Base-by-base conservation (phyloP, 1,140 invertebrate species). In the Drosophila lacertosa region DNA sequence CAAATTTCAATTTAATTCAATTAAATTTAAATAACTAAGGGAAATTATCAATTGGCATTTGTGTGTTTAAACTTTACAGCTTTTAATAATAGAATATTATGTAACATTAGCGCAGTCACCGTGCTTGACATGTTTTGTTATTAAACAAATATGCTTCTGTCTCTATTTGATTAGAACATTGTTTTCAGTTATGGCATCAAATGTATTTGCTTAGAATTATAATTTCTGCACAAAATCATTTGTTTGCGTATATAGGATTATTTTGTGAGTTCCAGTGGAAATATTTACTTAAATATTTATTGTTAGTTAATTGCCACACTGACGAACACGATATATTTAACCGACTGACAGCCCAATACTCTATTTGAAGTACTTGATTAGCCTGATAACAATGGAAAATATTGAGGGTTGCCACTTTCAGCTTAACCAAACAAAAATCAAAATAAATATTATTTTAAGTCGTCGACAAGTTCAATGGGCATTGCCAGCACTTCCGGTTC, bases 401-500 rank as follows among this genome's bases (percentile, higher is more conserved):
- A 2, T n/a, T n/a, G n/a, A n/a, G n/a, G n/a, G n/a, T n/a, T n/a
- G n/a, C n/a, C n/a, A n/a, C n/a, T n/a, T n/a, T n/a, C n/a, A n/a
- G n/a, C n/a, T n/a, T 24, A 24, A 3, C 5, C 22, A 26, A 6
- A 26, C 24, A 5, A 26, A 26, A 5, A 6, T 26, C 24, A 26
- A 26, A 26, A 26, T 6, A 6, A 0, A n/a, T 1, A n/a, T 33
- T 7, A 32, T 10, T 32, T 32, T 9, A 3, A 10, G 29, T 9
- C 29, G 10, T 32, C 29, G 7, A 32, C 29, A 4, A 18, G 44
- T 13, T 15, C 44, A 47, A 2, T 47, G 26, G 5, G 13, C 44
- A 32, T 2, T 47, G 45, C 9, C 24, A 32, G 13, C 45, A 48
- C 15, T 48, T 48, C 45, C 45, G 45, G 45, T 32, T 16, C 32